These are phyloP conservation scores for Alligator mississippiensis DNA, from an alignment of 2,113 vertebrate genomes.

Conservation along the genomic window DNA sequence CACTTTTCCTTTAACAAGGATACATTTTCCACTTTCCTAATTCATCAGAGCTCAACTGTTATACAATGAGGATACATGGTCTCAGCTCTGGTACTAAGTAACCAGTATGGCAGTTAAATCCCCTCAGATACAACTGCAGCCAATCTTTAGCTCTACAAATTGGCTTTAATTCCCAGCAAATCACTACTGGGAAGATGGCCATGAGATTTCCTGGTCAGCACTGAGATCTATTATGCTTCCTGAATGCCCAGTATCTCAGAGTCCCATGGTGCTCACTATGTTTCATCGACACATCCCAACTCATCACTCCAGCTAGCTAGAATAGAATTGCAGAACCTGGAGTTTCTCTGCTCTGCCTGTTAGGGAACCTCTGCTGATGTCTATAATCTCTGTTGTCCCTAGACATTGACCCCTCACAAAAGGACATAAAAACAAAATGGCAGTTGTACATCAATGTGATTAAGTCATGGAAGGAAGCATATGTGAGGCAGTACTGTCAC, in stretches of 20 bases:
- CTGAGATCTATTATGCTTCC: neutral
- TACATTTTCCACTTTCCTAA: neutral
- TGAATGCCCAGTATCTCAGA: neutral
- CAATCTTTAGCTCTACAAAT: neutral
- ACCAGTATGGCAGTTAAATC: neutral
- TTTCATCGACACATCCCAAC: neutral
- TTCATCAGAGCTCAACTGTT: neutral
- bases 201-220: neutral
- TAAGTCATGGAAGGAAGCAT: neutral
- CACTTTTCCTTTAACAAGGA: neutral
- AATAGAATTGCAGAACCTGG: neutral
- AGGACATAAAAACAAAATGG: neutral
- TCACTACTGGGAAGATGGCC: neutral
- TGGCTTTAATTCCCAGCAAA: neutral
- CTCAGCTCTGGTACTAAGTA: fast-evolving
- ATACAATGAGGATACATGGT: neutral
- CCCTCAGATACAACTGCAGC: neutral
- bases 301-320: neutral
- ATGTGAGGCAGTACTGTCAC: fast-evolving
- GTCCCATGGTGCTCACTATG: neutral
- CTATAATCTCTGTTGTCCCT: neutral
- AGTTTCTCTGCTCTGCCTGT: neutral
- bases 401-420: neutral
- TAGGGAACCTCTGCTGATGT: neutral
- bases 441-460: neutral